Evolutionary conservation across 2,113 vertebrate species (phyloP).

Genomic region (Boulengeromyrus knoepffleri): DNA sequence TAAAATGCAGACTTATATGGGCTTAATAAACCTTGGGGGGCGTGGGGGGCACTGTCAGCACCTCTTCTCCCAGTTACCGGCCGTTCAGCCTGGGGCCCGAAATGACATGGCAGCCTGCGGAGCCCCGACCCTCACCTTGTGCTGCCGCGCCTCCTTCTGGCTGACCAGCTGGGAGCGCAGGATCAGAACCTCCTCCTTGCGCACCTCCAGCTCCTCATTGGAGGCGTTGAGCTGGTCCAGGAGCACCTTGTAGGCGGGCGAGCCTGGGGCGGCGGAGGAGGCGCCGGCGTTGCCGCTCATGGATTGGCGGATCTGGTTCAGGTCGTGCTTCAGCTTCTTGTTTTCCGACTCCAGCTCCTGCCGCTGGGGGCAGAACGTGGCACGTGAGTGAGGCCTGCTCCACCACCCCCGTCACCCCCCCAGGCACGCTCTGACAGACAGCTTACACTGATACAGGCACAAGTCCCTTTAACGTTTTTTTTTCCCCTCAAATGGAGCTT

Average conservation of each 20-base stretch:
- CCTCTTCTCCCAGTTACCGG: too few relatives aligned
- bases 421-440: neutral
- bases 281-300: slow-evolving; percentile 65
- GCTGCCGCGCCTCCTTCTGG: slow-evolving; percentile 83
- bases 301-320: slow-evolving; percentile 78
- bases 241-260: slow-evolving; percentile 74
- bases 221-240: slow-evolving; percentile 83
- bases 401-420: too few relatives aligned
- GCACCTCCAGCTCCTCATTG: slow-evolving; percentile 84
- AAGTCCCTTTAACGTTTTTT: neutral
- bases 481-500: neutral
- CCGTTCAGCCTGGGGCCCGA: neutral
- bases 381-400: neutral
- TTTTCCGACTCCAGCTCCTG: slow-evolving; percentile 92
- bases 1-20: slow-evolving; percentile 24
- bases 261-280: slow-evolving; percentile 66
- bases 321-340: slow-evolving; percentile 86
- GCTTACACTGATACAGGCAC: neutral
- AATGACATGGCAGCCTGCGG: neutral
- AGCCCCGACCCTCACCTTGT: slow-evolving; percentile 61
- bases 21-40: neutral
- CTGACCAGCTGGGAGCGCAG: slow-evolving; percentile 86
- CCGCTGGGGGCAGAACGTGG: slow-evolving; percentile 54
- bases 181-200: slow-evolving; percentile 94
- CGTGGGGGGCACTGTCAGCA: too few relatives aligned